Evolutionary conservation across 2,888 invertebrate genomes (phyloP), one percentile per base, ranked within the genome.

Genomic region (Pollenia griseotomentosa): DNA sequence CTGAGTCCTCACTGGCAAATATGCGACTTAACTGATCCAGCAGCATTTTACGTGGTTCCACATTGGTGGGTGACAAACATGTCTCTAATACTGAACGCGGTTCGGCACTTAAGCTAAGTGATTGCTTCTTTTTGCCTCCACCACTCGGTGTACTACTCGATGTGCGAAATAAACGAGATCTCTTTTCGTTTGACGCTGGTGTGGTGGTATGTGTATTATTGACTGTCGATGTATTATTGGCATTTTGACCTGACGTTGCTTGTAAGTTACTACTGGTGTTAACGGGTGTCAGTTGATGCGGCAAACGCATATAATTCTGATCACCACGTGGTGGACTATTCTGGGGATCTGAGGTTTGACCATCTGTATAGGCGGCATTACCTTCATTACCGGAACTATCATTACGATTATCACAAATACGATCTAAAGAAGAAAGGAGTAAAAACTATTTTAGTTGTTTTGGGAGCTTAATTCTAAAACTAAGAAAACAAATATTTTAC

Each of bases 11-110:
- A 88, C 96, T 95, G 84, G 97, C 97, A 88, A 98, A 94, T 78
- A 97, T 95, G 87, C 96, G 95, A 86, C 95, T 94, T 89, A 98
- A 94, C 93, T 98, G 97, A 93, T 98, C 98, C 89, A 97, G 94
- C 87, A 97, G 94, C 78, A 95, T 95, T 93, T 97, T 97, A 87
- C 97, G 94, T 51, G 96, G 96, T 95, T 97, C 94, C 75, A 94
- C 93, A 90, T 94, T 94, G 74, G 94, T 94, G 44, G 94, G 94
- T 83, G 94, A 94, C 89, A 94, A 89, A 85, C 94, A 94, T 75
- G 93, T 92, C 89, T 94, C 94, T 91, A 93, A 90, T 89, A 93
- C 92, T 89, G 93, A 93, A 87, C 93, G 93, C 44, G 94, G 93
- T 89, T 95, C 95, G 10, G 94, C 92, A 88, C 94, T 93, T 83